phyloP scores from a whole-genome alignment of 2,888 invertebrate species.

The Trichogramma dendrolimi region DNA sequence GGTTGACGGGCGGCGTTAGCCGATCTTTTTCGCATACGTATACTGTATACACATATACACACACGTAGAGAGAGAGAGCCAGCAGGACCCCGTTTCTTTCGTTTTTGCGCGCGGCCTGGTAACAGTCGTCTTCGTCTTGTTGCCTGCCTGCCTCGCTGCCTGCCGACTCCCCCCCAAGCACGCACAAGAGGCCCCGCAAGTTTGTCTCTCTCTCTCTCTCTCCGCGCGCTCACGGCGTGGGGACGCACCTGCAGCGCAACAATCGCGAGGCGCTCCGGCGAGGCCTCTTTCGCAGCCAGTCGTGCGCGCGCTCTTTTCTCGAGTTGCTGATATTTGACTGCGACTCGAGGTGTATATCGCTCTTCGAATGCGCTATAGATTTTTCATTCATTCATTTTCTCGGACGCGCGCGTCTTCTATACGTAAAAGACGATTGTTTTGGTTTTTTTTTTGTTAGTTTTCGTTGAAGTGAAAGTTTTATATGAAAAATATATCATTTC shows the following conservation, averaged over 20 bases:
- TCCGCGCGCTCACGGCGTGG: not conserved
- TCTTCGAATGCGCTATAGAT: too few species aligned
- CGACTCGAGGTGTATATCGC: too few species aligned
- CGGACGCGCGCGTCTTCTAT: too few species aligned
- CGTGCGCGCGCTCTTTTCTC: not conserved
- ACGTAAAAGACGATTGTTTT: too few species aligned
- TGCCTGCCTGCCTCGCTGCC: not conserved
- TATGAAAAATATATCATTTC: too few species aligned
- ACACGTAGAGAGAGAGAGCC: not conserved
- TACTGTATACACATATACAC: not conserved
- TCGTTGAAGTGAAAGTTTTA: too few species aligned
- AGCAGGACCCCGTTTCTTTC: too few species aligned
- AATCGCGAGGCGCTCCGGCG: slow-evolving; percentile 1
- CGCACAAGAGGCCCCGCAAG: not conserved
- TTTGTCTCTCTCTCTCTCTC: not conserved
- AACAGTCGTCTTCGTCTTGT: slow-evolving; percentile 11
- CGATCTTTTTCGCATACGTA: not conserved
- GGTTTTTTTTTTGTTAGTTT: too few species aligned
- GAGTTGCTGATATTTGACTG: too few species aligned
- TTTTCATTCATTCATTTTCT: too few species aligned
- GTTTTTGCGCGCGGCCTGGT: slow-evolving; percentile 21
- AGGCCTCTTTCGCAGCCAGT: not conserved
- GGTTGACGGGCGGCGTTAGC: slow-evolving; percentile 15
- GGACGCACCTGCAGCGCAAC: slow-evolving; percentile 11
- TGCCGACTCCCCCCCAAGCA: slow-evolving; percentile 1